These are phyloP conservation scores for Pipra filicauda DNA, from an alignment of 2,113 vertebrate species.

Conservation along the genomic window DNA sequence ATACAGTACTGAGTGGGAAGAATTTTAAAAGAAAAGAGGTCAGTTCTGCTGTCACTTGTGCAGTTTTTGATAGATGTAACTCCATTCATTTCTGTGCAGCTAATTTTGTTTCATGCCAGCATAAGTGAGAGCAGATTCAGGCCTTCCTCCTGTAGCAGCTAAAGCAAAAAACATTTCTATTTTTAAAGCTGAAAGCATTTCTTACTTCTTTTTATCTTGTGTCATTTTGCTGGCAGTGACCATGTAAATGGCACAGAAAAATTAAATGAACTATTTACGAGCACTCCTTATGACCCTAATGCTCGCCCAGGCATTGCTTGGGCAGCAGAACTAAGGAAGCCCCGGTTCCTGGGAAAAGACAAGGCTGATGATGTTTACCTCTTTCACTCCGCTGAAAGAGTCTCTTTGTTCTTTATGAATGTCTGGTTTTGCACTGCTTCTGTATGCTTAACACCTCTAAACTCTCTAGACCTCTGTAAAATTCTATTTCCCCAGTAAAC, in stretches of 20 bases:
- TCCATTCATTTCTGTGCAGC: neutral
- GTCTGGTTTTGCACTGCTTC: neutral
- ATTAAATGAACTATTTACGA: neutral
- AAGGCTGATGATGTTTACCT: neutral
- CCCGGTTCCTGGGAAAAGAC: neutral
- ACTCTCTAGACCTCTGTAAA: neutral
- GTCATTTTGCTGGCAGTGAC: neutral
- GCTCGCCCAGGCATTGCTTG: neutral
- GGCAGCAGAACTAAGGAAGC: neutral
- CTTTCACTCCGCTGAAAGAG: neutral
- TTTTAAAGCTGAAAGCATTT: constrained; percentile 42
- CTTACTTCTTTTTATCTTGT: constrained; percentile 11
- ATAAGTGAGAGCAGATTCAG: neutral
- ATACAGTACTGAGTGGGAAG: neutral
- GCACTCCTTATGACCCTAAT: neutral
- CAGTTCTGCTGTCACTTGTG: neutral
- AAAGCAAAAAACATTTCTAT: constrained; percentile 22
- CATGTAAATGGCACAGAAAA: neutral
- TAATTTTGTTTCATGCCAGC: constrained; percentile 6
- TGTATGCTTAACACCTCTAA: neutral
- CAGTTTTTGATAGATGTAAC: neutral
- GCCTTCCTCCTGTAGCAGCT: constrained; percentile 2
- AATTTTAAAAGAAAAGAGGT: neutral
- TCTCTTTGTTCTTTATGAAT: neutral
- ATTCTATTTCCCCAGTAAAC: neutral